Evolutionary conservation across 1,140 invertebrate species (phyloP).

Genomic region (Nephila pilipes): DNA sequence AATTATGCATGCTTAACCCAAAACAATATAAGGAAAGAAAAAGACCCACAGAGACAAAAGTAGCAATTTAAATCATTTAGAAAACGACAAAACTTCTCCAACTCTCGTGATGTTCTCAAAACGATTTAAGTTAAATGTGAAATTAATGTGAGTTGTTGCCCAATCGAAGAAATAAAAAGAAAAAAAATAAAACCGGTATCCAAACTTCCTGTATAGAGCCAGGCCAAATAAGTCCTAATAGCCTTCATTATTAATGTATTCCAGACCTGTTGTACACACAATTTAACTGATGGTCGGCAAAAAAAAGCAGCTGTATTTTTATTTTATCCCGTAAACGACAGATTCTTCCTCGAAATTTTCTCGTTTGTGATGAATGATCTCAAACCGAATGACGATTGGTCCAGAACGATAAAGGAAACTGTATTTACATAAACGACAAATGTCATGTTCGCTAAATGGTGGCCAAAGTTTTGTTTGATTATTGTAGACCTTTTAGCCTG

Average conservation of each 20-base stretch:
- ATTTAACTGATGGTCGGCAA: not conserved
- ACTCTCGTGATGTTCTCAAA: slow-evolving; percentile 56
- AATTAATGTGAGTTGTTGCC: slow-evolving; percentile 48
- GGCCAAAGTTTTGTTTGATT: slow-evolving; percentile 37
- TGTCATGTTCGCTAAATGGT: slow-evolving; percentile 27
- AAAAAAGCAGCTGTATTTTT: slow-evolving; percentile 47
- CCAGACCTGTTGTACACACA: slow-evolving; percentile 25
- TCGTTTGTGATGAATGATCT: slow-evolving; percentile 21
- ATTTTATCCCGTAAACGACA: not conserved
- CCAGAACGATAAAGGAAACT: not conserved
- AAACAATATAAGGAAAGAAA: not conserved
- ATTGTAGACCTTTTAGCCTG: not conserved
- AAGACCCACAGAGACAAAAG: not conserved
- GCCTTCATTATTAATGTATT: slow-evolving; percentile 59
- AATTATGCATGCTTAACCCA: slow-evolving; percentile 42
- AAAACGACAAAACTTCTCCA: not conserved
- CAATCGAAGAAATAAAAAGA: not conserved
- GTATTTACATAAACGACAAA: slow-evolving; percentile 49
- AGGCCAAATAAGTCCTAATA: slow-evolving; percentile 42
- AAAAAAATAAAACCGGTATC: not conserved
- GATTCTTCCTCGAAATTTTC: slow-evolving; percentile 29
- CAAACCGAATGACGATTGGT: not conserved
- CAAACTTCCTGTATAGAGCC: not conserved
- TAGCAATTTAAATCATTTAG: slow-evolving; percentile 12
- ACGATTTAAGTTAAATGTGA: slow-evolving; percentile 64